Evolutionary conservation across 1,140 invertebrate species (phyloP).

Genomic region (Mercenaria mercenaria): DNA sequence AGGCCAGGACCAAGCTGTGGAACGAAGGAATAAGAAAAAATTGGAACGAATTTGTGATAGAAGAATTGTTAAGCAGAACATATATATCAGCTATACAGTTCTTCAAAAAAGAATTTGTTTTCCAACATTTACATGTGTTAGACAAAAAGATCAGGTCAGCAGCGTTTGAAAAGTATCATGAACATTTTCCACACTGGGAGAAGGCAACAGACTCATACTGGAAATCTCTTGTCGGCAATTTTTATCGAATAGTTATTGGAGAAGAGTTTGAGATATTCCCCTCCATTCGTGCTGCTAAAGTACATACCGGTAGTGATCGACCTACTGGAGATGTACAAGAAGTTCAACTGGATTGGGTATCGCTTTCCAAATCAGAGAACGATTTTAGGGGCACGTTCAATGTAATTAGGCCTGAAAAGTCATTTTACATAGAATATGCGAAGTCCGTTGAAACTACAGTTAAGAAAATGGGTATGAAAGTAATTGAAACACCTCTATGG

Average conservation of each 20-base stretch:
- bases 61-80: conserved; percentile 71
- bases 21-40: conserved; percentile 60
- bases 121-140: background rate
- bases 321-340: too few relatives aligned
- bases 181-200: conserved; percentile 57
- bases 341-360: background rate
- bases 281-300: background rate
- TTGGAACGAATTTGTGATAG: conserved; percentile 78
- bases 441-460: background rate
- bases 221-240: conserved; percentile 25
- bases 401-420: background rate
- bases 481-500: conserved; percentile 58
- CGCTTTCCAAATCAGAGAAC: background rate
- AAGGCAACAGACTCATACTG: conserved; percentile 38
- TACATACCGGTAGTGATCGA: background rate
- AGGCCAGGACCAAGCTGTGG: conserved; percentile 76
- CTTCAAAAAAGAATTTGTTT: conserved; percentile 24
- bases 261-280: background rate
- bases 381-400: background rate
- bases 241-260: conserved; percentile 21
- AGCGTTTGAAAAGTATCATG: conserved; percentile 45
- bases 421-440: background rate
- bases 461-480: conserved; percentile 58
- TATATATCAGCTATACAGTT: conserved; percentile 60
- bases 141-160: background rate